Base-by-base conservation (phyloP, 1,140 invertebrate genomes). In the Wiebesia pumilae region DNA sequence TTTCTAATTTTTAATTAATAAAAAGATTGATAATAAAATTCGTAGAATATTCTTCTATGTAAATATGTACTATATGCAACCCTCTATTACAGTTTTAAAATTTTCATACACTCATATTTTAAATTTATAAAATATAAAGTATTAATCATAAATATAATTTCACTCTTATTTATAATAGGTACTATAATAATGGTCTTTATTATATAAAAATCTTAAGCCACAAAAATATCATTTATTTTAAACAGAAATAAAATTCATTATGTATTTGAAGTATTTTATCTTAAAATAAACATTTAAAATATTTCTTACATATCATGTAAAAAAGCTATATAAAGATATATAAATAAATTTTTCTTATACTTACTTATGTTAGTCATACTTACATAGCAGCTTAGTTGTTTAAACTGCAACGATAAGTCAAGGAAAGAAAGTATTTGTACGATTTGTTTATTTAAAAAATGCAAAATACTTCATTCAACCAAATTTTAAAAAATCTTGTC, bases 311-410 rank as follows among this genome's bases (percentile, higher is more conserved):
- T 27, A 21, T 71, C 33, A 12, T 35, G 9, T 12, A 71, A 33
- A 71, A 35, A 33, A 7, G 7, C 33, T 71, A 35, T 35, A 35
- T 71, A 6, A 35, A 71, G 33, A 71, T 12, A 71, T 6, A 9
- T 35, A 71, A 71, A 9, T 21, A 71, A 10, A 33, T 71, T 71
- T 9, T 35, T 33, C 33, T 71, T 9, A 35, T 6, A 21, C 30
- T 6, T 7, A 67, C 6, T 67, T 67, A 27, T 67, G 33, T 35
- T 71, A 27, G 6, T 19, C 0, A 27, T 30, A 89, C 90, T 92
- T 88, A 93, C 92, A 92, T 91, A 30, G 89, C 27, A 3, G 91
- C 89, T 85, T 93, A 91, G 81, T 38, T 90, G 89, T 88, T 91
- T 93, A 65, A 90, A 91, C 12, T 88, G 83, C 91, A 91, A 92